Conservation (phyloP, 1,140 invertebrate genomes). For the Myzus persicae region DNA sequence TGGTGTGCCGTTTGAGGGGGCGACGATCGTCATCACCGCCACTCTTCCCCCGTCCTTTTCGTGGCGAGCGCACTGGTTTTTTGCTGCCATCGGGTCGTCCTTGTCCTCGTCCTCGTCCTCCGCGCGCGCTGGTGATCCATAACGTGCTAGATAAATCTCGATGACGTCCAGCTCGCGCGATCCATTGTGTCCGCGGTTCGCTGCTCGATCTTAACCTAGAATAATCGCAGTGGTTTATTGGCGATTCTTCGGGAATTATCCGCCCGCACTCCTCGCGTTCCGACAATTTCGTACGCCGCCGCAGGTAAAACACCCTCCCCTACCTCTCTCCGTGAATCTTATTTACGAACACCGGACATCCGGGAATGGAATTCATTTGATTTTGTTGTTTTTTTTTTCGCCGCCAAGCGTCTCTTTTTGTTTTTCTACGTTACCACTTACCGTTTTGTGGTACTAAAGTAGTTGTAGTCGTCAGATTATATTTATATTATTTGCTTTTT, state of each 20-base stretch:
- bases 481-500: background rate
- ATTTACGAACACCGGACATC: background rate
- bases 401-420: too few relatives aligned
- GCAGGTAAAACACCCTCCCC: background rate
- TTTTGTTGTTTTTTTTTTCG: background rate
- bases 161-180: background rate
- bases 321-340: background rate
- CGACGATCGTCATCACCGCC: background rate
- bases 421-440: too few relatives aligned
- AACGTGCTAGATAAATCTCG: background rate
- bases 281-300: background rate
- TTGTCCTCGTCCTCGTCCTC: background rate
- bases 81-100: background rate
- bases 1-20: background rate
- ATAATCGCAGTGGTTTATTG: background rate
- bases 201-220: background rate
- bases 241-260: too few relatives aligned
- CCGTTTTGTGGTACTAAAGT: too few relatives aligned
- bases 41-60: background rate
- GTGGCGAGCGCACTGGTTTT: background rate
- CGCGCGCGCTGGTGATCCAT: background rate
- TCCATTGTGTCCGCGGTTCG: background rate
- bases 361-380: background rate
- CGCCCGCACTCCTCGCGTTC: background rate
- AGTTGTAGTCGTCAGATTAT: too few relatives aligned